A percentile compares a stretch with the other conserved stretches of the same genome.
phyloP scores from a whole-genome alignment of 2,888 invertebrate genomes.

The Gisinianus flammeolus region DNA sequence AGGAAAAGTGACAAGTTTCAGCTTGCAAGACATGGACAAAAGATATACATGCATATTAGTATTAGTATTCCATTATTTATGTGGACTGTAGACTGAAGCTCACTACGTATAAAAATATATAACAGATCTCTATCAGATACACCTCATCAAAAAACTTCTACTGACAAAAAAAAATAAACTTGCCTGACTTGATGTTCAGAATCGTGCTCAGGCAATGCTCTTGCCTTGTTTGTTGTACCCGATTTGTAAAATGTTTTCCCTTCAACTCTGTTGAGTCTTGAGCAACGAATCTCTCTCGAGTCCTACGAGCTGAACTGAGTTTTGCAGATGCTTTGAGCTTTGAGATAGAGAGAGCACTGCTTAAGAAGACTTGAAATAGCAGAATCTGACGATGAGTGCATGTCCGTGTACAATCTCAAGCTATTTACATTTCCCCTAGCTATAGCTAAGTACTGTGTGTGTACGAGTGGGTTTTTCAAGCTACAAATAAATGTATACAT shows the following conservation, averaged over 20 bases:
- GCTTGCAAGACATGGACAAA: neutral
- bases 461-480: no score
- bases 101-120: neutral
- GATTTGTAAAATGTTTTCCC: neutral
- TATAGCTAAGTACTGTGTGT: no score
- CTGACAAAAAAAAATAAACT: neutral
- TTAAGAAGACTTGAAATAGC: slow-evolving; percentile 12
- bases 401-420: neutral
- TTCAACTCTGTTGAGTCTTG: neutral
- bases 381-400: neutral
- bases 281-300: neutral
- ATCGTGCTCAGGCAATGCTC: slow-evolving; percentile 30
- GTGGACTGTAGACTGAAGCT: neutral
- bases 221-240: slow-evolving; percentile 16
- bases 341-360: neutral
- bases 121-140: neutral
- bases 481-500: no score
- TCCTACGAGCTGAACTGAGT: neutral
- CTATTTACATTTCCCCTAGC: neutral
- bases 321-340: slow-evolving; percentile 1
- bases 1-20: no score
- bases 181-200: neutral
- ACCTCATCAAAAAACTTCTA: neutral
- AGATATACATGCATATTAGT: neutral
- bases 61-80: neutral